Conservation (phyloP, 1,140 invertebrate species). For the Nasonia giraulti region DNA sequence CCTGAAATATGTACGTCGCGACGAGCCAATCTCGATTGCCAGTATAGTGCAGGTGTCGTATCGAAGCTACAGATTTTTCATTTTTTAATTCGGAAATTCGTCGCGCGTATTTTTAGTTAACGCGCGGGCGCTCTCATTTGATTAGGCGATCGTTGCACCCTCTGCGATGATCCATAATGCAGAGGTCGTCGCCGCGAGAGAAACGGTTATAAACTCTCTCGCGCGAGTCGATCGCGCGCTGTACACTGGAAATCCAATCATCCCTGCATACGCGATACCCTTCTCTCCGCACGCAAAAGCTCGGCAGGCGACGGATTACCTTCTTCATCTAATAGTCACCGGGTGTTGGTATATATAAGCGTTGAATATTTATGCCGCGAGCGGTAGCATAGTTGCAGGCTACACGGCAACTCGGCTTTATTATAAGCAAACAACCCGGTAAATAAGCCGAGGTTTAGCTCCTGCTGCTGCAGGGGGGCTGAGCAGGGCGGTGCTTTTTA, state of each 20-base stretch:
- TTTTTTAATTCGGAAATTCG: too few species aligned
- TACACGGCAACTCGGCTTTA: not conserved
- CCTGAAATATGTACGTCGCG: conserved; percentile 66
- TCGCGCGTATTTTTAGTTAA: too few species aligned
- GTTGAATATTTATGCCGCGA: not conserved
- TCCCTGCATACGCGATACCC: not conserved
- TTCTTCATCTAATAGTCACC: not conserved
- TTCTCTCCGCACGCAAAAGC: too few species aligned
- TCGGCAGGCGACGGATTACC: not conserved
- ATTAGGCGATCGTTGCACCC: conserved; percentile 21
- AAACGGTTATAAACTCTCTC: not conserved
- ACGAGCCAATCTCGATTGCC: not conserved
- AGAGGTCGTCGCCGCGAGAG: not conserved
- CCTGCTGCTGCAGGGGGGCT: not conserved
- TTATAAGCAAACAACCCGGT: not conserved
- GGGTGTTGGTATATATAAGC: not conserved
- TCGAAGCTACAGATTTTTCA: too few species aligned
- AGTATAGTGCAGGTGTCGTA: too few species aligned
- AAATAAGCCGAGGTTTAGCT: not conserved
- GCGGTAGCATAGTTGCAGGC: not conserved
- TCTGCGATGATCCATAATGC: not conserved
- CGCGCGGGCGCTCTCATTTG: not conserved
- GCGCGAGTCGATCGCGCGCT: not conserved
- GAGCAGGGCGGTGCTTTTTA: not conserved
- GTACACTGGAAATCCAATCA: not conserved